Percentiles rank a stretch among this genome's conserved stretches.
These are phyloP conservation scores for Acanthosepion lycidas DNA, from an alignment of 2,888 invertebrate species.

Conservation along the genomic window DNA sequence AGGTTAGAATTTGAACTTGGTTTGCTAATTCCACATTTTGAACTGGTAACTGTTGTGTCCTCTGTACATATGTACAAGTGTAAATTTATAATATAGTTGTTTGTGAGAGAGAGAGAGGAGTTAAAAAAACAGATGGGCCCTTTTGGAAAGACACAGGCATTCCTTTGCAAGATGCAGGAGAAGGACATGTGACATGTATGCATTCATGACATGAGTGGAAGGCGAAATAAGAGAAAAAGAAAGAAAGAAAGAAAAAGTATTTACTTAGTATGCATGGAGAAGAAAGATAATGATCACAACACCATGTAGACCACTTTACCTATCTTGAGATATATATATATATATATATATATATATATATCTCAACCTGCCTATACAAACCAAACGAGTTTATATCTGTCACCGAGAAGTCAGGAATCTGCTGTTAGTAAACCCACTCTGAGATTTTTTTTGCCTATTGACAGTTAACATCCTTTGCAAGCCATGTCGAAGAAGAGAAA, in stretches of 20 bases:
- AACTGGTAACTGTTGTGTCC: too few relatives aligned
- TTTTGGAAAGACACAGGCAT: neutral
- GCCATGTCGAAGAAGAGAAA: conserved; percentile 23
- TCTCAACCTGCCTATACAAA: neutral
- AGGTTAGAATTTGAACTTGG: too few relatives aligned
- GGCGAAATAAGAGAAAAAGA: neutral
- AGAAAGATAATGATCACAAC: neutral
- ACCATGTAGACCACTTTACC: neutral
- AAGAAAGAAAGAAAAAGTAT: neutral
- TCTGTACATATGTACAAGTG: too few relatives aligned
- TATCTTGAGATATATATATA: neutral
- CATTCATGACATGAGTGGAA: neutral
- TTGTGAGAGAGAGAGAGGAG: too few relatives aligned
- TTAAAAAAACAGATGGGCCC: too few relatives aligned
- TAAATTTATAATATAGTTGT: too few relatives aligned
- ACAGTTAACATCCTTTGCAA: conserved; percentile 33
- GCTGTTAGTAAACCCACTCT: neutral
- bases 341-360: neutral
- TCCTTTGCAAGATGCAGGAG: neutral
- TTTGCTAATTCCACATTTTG: too few relatives aligned
- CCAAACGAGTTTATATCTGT: neutral
- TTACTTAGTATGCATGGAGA: neutral
- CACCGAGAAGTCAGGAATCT: neutral
- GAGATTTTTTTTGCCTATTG: conserved; percentile 33
- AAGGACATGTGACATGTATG: neutral